These are phyloP conservation scores for Limenitis camilla DNA, from an alignment of 2,888 invertebrate genomes.

Conservation along the genomic window DNA sequence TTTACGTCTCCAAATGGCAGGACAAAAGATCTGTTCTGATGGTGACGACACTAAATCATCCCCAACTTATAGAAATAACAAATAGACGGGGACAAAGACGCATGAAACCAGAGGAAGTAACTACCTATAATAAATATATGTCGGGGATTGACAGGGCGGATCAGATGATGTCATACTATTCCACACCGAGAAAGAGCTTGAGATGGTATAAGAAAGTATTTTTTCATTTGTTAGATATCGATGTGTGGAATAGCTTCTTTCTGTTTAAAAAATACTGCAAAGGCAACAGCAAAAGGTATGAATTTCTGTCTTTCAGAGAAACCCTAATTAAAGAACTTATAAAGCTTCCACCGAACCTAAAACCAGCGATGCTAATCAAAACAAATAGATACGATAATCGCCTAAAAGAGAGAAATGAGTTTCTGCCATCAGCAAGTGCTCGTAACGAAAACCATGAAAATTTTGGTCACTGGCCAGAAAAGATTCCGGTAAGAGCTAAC, in stretches of 20 bases:
- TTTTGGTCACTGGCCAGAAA: conserved; percentile 2
- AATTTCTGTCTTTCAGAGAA: conserved; percentile 4
- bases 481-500: background rate
- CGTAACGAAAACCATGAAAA: background rate
- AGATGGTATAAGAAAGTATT: conserved; percentile 31
- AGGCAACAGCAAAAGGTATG: background rate
- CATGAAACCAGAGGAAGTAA: conserved; percentile 27
- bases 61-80: conserved; percentile 21
- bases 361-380: background rate
- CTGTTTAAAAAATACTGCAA: conserved; percentile 3
- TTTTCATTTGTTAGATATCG: conserved; percentile 9
- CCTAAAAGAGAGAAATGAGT: background rate
- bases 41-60: conserved; percentile 32
- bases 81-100: conserved; percentile 25
- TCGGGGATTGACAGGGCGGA: conserved; percentile 28
- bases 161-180: conserved; percentile 31
- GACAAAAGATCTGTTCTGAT: conserved; percentile 32
- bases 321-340: conserved; percentile 1
- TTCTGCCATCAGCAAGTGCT: background rate
- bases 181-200: conserved; percentile 31
- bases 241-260: conserved; percentile 9
- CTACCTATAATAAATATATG: conserved; percentile 20
- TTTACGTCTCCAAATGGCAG: conserved; percentile 33
- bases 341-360: background rate
- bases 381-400: background rate